A percentile compares a stretch with the other conserved stretches of the same genome.
Conservation (phyloP, 1,140 invertebrate genomes). For the Odontomachus brunneus region DNA sequence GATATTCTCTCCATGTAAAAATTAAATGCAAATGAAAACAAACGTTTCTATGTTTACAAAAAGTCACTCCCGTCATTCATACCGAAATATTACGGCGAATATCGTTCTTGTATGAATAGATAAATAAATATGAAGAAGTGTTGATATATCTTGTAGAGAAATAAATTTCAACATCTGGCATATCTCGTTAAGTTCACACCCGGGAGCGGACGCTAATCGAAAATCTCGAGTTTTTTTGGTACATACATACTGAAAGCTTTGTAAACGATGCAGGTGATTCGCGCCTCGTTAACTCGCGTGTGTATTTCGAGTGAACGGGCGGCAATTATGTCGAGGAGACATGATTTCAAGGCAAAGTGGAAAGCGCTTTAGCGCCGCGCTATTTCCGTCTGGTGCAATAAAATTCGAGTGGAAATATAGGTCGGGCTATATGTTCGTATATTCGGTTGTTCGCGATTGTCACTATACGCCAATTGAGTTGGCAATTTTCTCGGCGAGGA, state of each 20-base stretch:
- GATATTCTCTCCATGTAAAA: too few relatives aligned
- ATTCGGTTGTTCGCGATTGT: conserved; percentile 36
- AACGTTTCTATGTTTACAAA: too few relatives aligned
- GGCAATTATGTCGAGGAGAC: conserved; percentile 50
- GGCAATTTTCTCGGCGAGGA: not conserved
- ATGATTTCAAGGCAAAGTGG: conserved; percentile 70
- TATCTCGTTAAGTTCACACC: too few relatives aligned
- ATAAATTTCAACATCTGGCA: too few relatives aligned
- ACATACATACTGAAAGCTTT: not conserved
- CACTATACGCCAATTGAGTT: not conserved
- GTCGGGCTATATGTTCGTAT: conserved; percentile 55
- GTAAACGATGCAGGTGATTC: not conserved
- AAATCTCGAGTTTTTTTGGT: not conserved
- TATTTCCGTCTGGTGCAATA: conserved; percentile 70
- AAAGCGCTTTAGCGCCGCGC: conserved; percentile 70
- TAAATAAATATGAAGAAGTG: too few relatives aligned
- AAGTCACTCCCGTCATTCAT: too few relatives aligned
- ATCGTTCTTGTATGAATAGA: too few relatives aligned
- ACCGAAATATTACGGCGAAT: too few relatives aligned
- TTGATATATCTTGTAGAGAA: too few relatives aligned
- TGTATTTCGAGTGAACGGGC: conserved; percentile 12
- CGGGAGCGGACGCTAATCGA: too few relatives aligned
- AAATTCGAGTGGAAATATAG: conserved; percentile 73
- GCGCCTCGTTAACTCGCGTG: not conserved
- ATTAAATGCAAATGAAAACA: too few relatives aligned